phyloP scores from a whole-genome alignment of 2,113 vertebrate species.

The Phasianus colchicus region DNA sequence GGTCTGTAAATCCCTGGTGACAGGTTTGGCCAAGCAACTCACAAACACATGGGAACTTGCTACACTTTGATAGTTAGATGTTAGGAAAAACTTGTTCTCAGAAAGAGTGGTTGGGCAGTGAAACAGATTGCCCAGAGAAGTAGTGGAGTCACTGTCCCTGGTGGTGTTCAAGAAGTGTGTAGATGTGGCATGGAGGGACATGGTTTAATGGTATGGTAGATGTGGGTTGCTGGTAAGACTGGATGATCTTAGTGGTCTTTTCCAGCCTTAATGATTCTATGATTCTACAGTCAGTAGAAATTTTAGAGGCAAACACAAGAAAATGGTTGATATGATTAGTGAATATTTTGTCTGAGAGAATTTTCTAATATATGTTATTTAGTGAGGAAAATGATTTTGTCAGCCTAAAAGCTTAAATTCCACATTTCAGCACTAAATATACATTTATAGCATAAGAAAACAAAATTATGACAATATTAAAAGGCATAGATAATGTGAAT shows the following conservation, averaged over 20 bases:
- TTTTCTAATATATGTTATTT: slow-evolving; percentile 14
- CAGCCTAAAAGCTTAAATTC: not conserved
- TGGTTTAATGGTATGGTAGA: no score
- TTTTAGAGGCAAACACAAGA: not conserved
- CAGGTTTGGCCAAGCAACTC: not conserved
- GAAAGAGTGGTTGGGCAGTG: no score
- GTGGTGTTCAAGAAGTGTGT: no score
- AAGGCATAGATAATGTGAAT: not conserved
- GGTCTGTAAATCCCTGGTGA: not conserved
- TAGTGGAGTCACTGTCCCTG: no score
- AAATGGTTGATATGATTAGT: slow-evolving; percentile 13
- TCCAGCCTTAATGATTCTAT: no score
- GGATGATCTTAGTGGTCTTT: no score
- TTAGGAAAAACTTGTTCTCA: no score
- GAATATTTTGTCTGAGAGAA: slow-evolving; percentile 38
- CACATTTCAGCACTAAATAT: not conserved
- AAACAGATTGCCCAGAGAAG: no score
- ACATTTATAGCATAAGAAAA: not conserved
- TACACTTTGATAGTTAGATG: not conserved
- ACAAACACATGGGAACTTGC: not conserved
- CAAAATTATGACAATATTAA: not conserved
- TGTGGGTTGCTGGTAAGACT: no score
- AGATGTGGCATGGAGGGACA: no score
- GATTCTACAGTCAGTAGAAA: not conserved
- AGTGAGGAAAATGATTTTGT: not conserved